These are phyloP conservation scores for Smithornis capensis DNA, from an alignment of 2,113 vertebrate species.

Conservation along the genomic window DNA sequence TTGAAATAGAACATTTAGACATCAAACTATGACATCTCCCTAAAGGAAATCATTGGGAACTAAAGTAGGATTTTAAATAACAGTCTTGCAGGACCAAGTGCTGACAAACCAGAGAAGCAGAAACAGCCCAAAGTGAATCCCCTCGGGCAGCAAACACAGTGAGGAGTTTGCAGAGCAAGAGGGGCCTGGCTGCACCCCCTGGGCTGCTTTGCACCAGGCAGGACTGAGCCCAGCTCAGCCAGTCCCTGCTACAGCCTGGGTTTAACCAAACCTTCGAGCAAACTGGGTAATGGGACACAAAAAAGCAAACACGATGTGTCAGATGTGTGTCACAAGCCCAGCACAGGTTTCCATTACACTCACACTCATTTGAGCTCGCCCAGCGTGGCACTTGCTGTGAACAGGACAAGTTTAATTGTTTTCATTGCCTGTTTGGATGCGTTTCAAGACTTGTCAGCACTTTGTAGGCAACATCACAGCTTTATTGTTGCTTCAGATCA, in stretches of 20 bases:
- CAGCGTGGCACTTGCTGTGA: background rate
- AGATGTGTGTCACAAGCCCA: background rate
- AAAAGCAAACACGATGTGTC: background rate
- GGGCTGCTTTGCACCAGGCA: fast-evolving
- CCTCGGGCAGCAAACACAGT: background rate
- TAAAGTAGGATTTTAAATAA: background rate
- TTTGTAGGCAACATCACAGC: background rate
- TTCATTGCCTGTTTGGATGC: background rate
- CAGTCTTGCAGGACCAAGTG: background rate
- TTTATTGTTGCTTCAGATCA: background rate
- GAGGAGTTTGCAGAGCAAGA: background rate
- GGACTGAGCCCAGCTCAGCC: background rate
- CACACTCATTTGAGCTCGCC: background rate
- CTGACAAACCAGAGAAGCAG: background rate
- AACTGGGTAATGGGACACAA: background rate
- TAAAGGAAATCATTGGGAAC: background rate
- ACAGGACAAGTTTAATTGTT: background rate
- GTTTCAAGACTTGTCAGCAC: background rate
- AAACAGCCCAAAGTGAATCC: fast-evolving
- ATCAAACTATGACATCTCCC: background rate
- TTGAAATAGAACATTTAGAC: background rate
- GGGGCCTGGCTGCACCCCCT: background rate
- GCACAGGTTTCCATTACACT: background rate
- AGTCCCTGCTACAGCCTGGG: background rate
- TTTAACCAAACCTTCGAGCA: background rate